These are phyloP conservation scores for Cyclophora albipunctata DNA, from an alignment of 2,888 invertebrate genomes.

Conservation along the genomic window DNA sequence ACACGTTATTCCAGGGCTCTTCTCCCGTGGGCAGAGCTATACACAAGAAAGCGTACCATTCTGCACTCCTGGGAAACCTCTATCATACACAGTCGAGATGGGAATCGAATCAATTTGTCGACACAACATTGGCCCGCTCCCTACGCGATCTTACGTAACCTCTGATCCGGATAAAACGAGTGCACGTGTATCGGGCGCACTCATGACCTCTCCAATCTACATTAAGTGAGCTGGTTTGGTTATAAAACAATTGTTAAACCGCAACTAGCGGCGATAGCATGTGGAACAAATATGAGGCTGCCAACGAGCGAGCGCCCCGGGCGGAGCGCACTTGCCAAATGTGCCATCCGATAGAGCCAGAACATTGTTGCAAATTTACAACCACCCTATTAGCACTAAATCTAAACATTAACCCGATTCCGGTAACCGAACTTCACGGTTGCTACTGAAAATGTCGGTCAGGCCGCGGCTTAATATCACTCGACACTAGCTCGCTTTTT, in stretches of 20 bases:
- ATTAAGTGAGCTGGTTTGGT: conserved; percentile 25
- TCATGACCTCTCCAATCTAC: conserved; percentile 16
- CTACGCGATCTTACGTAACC: conserved; percentile 31
- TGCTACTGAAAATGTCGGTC: conserved; percentile 57
- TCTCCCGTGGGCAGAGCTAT: conserved; percentile 5
- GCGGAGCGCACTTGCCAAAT: conserved; percentile 64
- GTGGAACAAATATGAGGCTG: conserved; percentile 58
- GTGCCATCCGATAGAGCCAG: conserved; percentile 70
- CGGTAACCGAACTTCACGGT: conserved; percentile 63
- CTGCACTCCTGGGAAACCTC: conserved; percentile 26
- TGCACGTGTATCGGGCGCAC: conserved; percentile 11
- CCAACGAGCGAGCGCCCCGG: conserved; percentile 45
- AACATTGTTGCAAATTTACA: conserved; percentile 71
- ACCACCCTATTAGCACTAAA: conserved; percentile 74
- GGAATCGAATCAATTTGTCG: conserved; percentile 66
- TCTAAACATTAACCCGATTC: conserved; percentile 75
- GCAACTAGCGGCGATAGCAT: conserved; percentile 43
- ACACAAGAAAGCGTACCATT: neutral
- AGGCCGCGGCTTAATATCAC: conserved; percentile 42
- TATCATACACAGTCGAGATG: conserved; percentile 40
- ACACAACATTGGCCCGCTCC: conserved; percentile 42
- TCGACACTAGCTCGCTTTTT: conserved; percentile 30
- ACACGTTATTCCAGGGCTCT: conserved; percentile 23
- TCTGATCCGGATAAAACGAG: conserved; percentile 16
- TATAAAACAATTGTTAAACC: conserved; percentile 61